A percentile compares a stretch with the other conserved stretches of the same genome.
phyloP scores from a whole-genome alignment of 2,113 vertebrate genomes.

The Benitochromis conjunctus region DNA sequence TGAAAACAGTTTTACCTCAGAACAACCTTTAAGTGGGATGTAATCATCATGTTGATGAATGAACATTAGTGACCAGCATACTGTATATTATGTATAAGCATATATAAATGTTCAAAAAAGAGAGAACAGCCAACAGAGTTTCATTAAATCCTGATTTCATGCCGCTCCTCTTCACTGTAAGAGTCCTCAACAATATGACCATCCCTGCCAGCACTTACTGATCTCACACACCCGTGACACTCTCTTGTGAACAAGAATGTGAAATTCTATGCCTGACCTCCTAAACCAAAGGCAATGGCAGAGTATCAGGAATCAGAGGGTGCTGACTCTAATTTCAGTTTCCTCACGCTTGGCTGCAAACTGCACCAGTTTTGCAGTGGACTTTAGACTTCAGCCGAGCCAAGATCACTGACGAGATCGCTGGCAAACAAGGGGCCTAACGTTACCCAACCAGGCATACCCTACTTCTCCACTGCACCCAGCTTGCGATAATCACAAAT shows the following conservation, averaged over 20 bases:
- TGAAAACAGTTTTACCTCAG: background rate
- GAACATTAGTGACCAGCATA: background rate
- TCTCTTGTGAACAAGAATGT: background rate
- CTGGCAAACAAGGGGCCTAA: background rate
- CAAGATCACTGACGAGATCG: background rate
- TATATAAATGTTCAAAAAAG: background rate
- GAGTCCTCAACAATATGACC: background rate
- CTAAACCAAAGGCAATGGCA: background rate
- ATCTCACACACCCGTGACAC: background rate
- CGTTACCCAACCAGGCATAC: background rate
- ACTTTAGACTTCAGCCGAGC: background rate
- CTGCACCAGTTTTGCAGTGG: background rate
- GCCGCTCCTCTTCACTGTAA: background rate
- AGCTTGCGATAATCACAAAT: background rate
- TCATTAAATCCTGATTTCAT: background rate
- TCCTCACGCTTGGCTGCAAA: background rate
- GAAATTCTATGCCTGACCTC: background rate
- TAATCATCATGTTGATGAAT: background rate
- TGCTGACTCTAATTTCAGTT: background rate
- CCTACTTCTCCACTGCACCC: background rate
- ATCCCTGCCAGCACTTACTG: background rate
- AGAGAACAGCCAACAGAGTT: background rate
- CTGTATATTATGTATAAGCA: background rate
- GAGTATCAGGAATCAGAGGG: background rate
- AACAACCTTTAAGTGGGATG: background rate